These are phyloP conservation scores for Ptycholaimellus sp. DNA, from an alignment of 2,888 invertebrate genomes.

Conservation along the genomic window DNA sequence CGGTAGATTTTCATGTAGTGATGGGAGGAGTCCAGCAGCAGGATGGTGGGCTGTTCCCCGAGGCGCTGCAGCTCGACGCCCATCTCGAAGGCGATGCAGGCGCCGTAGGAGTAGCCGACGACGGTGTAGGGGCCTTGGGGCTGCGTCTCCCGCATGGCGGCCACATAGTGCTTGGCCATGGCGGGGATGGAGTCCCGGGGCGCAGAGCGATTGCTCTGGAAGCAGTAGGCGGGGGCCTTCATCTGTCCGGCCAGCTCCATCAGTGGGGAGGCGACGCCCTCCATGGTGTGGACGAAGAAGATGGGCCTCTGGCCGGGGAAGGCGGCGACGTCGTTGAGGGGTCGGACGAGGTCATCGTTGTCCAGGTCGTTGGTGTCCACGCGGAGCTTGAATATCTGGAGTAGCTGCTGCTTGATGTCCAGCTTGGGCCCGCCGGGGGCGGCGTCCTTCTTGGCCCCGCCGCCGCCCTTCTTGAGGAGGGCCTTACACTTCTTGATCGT, in stretches of 20 bases:
- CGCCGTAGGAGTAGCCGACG: conserved; percentile 78
- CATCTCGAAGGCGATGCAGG: conserved; percentile 78
- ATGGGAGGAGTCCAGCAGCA: conserved; percentile 53
- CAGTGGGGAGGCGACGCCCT: conserved; percentile 51
- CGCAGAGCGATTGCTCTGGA: conserved; percentile 59
- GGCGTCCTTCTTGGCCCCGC: neutral
- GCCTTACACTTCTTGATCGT: too few species aligned
- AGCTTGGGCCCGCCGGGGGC: neutral
- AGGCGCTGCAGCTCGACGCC: conserved; percentile 47
- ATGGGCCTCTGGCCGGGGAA: conserved; percentile 8
- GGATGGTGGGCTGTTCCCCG: conserved; percentile 29
- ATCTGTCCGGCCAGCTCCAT: conserved; percentile 45
- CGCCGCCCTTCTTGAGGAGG: neutral
- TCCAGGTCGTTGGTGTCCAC: conserved; percentile 38
- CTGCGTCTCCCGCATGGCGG: too few species aligned
- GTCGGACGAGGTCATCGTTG: conserved; percentile 46
- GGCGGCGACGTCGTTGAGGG: conserved; percentile 27
- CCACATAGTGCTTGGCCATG: conserved; percentile 40
- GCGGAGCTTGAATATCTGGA: conserved; percentile 6
- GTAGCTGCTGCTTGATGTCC: too few species aligned
- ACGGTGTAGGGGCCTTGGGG: conserved; percentile 55
- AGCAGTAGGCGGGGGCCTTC: conserved; percentile 53
- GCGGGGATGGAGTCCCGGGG: conserved; percentile 46
- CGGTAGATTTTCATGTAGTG: conserved; percentile 25
- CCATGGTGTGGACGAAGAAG: conserved; percentile 50